These are phyloP conservation scores for Plemyria rubiginata DNA, from an alignment of 2,888 invertebrate genomes.

Conservation along the genomic window DNA sequence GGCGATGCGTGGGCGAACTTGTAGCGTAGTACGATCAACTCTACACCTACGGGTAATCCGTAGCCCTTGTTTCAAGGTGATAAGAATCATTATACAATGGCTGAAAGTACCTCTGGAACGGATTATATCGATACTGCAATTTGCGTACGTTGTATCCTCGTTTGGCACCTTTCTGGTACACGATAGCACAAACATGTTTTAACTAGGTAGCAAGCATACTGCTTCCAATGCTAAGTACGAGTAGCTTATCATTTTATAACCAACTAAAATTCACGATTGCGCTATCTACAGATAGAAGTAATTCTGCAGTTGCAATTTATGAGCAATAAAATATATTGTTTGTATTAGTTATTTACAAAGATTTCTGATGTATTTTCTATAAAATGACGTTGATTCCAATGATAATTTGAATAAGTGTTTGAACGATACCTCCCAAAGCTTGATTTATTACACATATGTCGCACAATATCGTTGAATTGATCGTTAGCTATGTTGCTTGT, in stretches of 20 bases:
- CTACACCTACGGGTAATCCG: conserved; percentile 7
- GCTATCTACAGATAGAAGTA: not conserved
- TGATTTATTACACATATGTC: conserved; percentile 41
- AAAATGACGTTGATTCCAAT: conserved; percentile 30
- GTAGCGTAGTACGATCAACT: conserved; percentile 48
- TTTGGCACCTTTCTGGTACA: conserved; percentile 41
- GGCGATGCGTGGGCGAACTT: conserved; percentile 71
- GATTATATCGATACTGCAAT: conserved; percentile 40
- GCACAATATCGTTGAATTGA: conserved; percentile 37
- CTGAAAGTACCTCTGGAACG: conserved; percentile 14
- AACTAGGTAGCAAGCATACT: not conserved
- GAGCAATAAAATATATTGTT: not conserved
- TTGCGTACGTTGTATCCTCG: conserved; percentile 39
- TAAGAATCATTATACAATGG: conserved; percentile 24
- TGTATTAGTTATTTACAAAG: conserved; percentile 4
- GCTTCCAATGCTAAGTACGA: not conserved
- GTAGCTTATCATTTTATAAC: not conserved
- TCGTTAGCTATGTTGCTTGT: conserved; percentile 33
- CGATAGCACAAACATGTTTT: conserved; percentile 9
- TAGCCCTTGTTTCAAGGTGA: conserved; percentile 17
- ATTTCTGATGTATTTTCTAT: conserved; percentile 15
- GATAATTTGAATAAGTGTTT: conserved; percentile 25
- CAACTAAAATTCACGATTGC: not conserved
- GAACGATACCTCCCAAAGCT: conserved; percentile 29
- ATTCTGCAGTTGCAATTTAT: not conserved